Conservation (phyloP, 2,113 vertebrate genomes). For the Chlamydotis undulata region DNA sequence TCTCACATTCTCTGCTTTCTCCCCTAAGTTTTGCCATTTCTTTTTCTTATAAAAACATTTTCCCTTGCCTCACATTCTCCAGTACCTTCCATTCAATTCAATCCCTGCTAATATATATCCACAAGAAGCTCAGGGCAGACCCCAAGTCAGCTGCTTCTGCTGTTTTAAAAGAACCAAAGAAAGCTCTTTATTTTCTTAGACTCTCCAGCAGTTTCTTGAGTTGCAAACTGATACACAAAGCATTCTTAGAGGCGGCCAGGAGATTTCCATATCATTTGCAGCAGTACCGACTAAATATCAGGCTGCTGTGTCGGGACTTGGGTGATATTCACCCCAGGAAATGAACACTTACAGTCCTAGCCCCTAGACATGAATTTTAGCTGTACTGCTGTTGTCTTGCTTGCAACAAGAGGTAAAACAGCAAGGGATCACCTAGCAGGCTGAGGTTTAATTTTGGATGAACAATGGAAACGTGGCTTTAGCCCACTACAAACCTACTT, state of each 20-base stretch:
- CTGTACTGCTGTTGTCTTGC: not conserved
- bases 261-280: slow-evolving; percentile 9
- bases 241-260: not conserved
- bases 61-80: slow-evolving; percentile 59
- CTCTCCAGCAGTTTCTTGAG: slow-evolving; percentile 41
- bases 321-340: not conserved
- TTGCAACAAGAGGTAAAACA: not conserved
- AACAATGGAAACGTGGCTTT: not conserved
- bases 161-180: slow-evolving; percentile 59
- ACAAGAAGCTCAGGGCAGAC: slow-evolving; percentile 47
- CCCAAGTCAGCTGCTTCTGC: slow-evolving; percentile 37
- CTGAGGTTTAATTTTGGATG: not conserved
- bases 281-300: not conserved
- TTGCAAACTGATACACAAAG: slow-evolving; percentile 47
- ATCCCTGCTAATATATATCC: slow-evolving; percentile 40
- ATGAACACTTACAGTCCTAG: not conserved
- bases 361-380: not conserved
- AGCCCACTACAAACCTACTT: not conserved
- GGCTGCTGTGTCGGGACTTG: not conserved
- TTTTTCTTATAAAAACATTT: slow-evolving; percentile 75
- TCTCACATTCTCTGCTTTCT: slow-evolving; percentile 67
- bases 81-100: slow-evolving; percentile 53
- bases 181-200: slow-evolving; percentile 51
- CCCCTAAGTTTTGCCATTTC: slow-evolving; percentile 76
- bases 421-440: not conserved